Evolutionary conservation across 2,113 vertebrate species (phyloP), one percentile per base, ranked within the genome.

Genomic region (Neotoma lepida): DNA sequence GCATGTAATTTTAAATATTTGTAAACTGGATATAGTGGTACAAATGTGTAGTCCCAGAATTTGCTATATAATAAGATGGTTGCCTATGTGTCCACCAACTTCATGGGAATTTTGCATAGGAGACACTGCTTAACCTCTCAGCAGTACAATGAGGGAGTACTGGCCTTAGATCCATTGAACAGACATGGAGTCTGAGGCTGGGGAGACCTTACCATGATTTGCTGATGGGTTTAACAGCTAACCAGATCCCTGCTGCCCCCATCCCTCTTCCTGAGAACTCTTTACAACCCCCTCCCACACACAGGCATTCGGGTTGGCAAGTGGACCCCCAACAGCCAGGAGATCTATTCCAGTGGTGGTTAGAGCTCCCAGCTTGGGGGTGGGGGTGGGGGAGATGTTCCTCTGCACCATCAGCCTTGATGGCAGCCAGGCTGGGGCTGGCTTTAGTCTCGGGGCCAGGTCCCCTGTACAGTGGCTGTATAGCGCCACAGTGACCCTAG

Each of bases 361-460:
- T 56, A 28, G 30, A 33, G 35, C 30, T n/a, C 44, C 58, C 9
- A 28, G 61, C 30, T 80, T 10, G 8, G 28, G 66, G 74, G 22
- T 9, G 2, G 0, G 30, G 54, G 49, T 51, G 49, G 13, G 54
- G 54, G 49, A 12, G 49, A 12, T 51, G 49, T 20, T n/a, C 68
- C 68, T 35, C 30, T 0, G 0, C 18, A 14, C 33, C 18, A 2
- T 14, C 41, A 4, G 2, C 13, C 9, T 1, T 24, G 63, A 6
- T 0, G 5, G 26, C 10, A 86, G 68, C 41, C 78, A 30, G 20
- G 66, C 66, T 49, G 41, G 68, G 54, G 8, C 33, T 4, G 33
- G 39, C 64, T 66, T 66, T 73, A 28, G 24, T 39, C 81, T 54
- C 28, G 20, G 33, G 58, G 20, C 78, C 74, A 41, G 70, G 12